Percentiles rank a stretch among this genome's conserved stretches.
These are phyloP conservation scores for Lamellibrachia satsuma DNA, from an alignment of 2,888 invertebrate genomes.

Conservation along the genomic window DNA sequence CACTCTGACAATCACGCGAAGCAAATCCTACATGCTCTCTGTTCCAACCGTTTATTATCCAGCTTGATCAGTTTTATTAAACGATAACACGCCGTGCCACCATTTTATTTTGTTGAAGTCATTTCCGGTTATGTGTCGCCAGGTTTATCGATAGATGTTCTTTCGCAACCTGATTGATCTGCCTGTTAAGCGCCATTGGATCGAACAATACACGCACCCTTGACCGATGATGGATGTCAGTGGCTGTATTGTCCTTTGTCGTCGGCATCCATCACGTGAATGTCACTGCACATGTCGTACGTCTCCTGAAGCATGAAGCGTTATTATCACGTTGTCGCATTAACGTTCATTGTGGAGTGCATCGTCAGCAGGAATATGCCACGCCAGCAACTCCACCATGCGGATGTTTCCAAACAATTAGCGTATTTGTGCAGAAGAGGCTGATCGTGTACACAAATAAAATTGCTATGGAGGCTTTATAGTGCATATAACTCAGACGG, in stretches of 20 bases:
- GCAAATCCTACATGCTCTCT: neutral
- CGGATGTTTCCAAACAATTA: neutral
- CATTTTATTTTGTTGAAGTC: neutral
- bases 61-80: neutral
- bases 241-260: neutral
- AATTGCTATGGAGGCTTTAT: neutral
- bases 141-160: neutral
- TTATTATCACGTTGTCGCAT: neutral
- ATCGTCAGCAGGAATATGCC: neutral
- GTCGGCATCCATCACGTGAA: neutral
- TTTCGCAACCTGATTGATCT: neutral
- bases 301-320: neutral
- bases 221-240: neutral
- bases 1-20: neutral
- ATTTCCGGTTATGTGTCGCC: neutral
- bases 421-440: neutral
- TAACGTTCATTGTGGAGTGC: neutral
- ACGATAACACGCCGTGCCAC: neutral
- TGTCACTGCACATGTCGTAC: neutral
- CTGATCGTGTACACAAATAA: neutral
- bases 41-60: neutral
- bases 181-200: neutral
- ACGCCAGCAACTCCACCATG: neutral
- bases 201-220: neutral
- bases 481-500: neutral